Evolutionary conservation across 1,140 invertebrate genomes (phyloP), one percentile per base, ranked within the genome.

Genomic region (Paralvinella palmiformis): DNA sequence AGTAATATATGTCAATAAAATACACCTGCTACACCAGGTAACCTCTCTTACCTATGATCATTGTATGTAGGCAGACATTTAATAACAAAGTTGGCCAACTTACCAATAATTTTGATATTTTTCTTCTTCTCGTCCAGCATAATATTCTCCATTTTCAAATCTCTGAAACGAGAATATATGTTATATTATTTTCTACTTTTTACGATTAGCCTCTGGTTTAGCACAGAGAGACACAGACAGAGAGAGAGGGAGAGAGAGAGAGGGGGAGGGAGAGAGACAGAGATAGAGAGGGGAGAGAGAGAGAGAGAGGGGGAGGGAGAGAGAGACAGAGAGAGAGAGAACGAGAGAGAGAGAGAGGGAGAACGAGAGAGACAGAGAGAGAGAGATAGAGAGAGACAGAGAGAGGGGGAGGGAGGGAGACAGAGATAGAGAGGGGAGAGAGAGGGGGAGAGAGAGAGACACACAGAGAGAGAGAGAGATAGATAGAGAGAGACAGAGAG

Each of bases 81-180:
- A n/a, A n/a, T n/a, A n/a, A n/a, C n/a, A n/a, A n/a, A n/a, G n/a
- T n/a, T n/a, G n/a, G n/a, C n/a, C 45, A 20, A 62, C 59, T 63
- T 22, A 67, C 85, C 87, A n/a, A 88, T 85, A 58, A 89, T 85
- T 81, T 88, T 88, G 62, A 88, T 84, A 68, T 84, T 85, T 67
- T 85, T 84, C 66, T 85, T 86, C 55, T 77, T 78, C 15, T 83
- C 82, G 58, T 84, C 86, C 67, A 89, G 72, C 84, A 89, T 87
- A 32, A 89, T 85, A 71, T 89, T 89, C 73, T 89, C 87, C 86
- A 88, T 88, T 79, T 89, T 89, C 59, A 89, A 76, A 76, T 89
- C 87, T 61, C 88, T 88, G 82, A 35, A 82, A 84, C 59, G 33
- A 57, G n/a, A n/a, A n/a, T n/a, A n/a, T n/a, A n/a, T n/a, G n/a